phyloP scores from a whole-genome alignment of 1,140 invertebrate genomes.

The Cepaea nemoralis region DNA sequence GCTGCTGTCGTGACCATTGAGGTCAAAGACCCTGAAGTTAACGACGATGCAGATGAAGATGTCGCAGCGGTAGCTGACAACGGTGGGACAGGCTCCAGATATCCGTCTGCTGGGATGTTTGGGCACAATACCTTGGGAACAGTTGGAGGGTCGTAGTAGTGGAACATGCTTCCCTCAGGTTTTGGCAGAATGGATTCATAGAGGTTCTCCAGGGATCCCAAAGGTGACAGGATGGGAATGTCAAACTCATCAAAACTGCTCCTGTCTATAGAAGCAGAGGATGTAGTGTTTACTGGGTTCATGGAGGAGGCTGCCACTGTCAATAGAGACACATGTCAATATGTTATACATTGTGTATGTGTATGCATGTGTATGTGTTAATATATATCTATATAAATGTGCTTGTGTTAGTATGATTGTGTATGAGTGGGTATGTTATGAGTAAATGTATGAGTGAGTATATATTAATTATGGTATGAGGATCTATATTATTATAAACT shows the following conservation, averaged over 20 bases:
- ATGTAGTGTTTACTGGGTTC: neutral
- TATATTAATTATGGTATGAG: no score
- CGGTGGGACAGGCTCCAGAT: constrained; percentile 47
- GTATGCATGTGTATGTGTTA: no score
- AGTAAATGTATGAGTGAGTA: no score
- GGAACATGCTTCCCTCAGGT: constrained; percentile 37
- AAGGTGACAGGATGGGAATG: constrained; percentile 60
- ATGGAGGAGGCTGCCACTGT: neutral
- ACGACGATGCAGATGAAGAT: constrained; percentile 12
- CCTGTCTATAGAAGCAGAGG: constrained; percentile 43
- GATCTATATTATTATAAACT: no score
- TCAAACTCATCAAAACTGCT: constrained; percentile 56
- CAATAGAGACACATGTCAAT: neutral
- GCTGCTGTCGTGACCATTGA: neutral
- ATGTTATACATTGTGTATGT: no score
- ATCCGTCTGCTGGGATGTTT: constrained; percentile 57
- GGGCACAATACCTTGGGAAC: constrained; percentile 39
- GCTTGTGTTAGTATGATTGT: no score
- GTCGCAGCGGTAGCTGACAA: neutral
- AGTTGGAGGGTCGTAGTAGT: constrained; percentile 55
- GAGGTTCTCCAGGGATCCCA: constrained; percentile 65
- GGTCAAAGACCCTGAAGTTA: neutral
- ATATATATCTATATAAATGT: no score
- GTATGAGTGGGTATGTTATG: no score
- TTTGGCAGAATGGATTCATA: constrained; percentile 66